These are phyloP conservation scores for Camelus bactrianus DNA, from an alignment of 2,113 vertebrate species.

Conservation along the genomic window DNA sequence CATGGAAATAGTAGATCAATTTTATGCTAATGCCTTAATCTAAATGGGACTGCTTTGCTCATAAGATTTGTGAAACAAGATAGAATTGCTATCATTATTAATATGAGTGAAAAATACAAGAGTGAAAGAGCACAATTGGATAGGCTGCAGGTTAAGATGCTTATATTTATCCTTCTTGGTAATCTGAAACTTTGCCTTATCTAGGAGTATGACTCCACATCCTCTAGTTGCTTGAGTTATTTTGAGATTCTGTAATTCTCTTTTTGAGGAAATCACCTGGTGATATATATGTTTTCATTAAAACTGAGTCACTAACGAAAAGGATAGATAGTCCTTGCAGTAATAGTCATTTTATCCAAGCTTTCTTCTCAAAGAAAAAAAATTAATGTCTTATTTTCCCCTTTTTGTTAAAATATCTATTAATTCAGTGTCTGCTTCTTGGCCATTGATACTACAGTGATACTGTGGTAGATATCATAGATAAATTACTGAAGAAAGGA, in stretches of 20 bases:
- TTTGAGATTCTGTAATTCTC: slow-evolving; percentile 22
- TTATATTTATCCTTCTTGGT: neutral
- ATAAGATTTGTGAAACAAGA: neutral
- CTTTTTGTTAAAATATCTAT: slow-evolving; percentile 35
- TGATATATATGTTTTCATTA: neutral
- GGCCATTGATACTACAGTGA: neutral
- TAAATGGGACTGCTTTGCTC: neutral
- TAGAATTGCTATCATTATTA: neutral
- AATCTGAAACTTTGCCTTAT: neutral
- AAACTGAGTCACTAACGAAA: slow-evolving; percentile 16
- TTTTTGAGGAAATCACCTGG: neutral
- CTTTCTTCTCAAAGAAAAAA: slow-evolving; percentile 5
- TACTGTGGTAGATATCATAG: neutral
- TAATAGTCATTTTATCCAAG: neutral
- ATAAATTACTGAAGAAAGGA: slow-evolving; percentile 15
- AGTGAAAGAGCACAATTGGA: neutral
- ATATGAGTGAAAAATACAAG: neutral
- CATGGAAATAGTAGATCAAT: neutral
- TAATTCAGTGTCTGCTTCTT: neutral
- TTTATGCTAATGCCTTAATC: neutral
- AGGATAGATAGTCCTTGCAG: neutral
- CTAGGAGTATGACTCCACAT: neutral
- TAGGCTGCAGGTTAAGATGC: neutral
- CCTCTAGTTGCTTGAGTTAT: neutral
- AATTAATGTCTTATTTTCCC: neutral